A percentile compares a stretch with the other conserved stretches of the same genome.
These are phyloP conservation scores for Gambusia affinis DNA, from an alignment of 2,113 vertebrate genomes.

Conservation along the genomic window DNA sequence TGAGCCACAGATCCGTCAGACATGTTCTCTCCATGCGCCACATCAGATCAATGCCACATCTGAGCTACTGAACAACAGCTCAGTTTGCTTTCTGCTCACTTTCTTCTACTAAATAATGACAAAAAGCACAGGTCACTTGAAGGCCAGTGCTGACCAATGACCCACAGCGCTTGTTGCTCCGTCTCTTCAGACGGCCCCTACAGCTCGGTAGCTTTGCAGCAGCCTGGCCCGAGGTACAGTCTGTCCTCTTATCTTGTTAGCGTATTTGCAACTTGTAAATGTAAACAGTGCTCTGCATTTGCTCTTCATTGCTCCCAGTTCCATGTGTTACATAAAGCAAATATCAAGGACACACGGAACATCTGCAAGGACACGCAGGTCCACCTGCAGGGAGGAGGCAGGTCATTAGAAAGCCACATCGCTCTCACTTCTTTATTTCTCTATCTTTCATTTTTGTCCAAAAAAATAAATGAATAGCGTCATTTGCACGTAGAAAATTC, in stretches of 20 bases:
- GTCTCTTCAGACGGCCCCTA: not conserved
- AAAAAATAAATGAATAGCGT: not conserved
- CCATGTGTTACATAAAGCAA: conserved; percentile 33
- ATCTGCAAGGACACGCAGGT: not conserved
- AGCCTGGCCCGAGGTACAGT: not conserved
- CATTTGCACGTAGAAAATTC: not conserved
- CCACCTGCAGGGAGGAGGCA: not conserved
- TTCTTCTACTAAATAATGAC: not conserved
- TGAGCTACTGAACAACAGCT: not conserved
- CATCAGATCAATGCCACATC: not conserved
- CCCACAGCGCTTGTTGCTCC: not conserved
- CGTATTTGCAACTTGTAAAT: conserved; percentile 10
- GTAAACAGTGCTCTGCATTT: conserved; percentile 1
- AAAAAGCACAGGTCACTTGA: not conserved
- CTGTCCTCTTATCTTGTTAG: not conserved
- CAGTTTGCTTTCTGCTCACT: not conserved
- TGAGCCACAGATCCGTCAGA: not conserved
- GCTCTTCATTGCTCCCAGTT: not conserved
- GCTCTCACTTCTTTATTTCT: not conserved
- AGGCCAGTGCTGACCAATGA: not conserved
- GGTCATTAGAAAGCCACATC: not conserved
- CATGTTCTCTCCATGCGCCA: not conserved
- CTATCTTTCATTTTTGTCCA: not conserved
- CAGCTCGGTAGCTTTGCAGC: conserved; percentile 2
- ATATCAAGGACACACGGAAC: conserved; percentile 23